Evolutionary conservation across 1,140 invertebrate genomes (phyloP).

Genomic region (Drosophila bocqueti): DNA sequence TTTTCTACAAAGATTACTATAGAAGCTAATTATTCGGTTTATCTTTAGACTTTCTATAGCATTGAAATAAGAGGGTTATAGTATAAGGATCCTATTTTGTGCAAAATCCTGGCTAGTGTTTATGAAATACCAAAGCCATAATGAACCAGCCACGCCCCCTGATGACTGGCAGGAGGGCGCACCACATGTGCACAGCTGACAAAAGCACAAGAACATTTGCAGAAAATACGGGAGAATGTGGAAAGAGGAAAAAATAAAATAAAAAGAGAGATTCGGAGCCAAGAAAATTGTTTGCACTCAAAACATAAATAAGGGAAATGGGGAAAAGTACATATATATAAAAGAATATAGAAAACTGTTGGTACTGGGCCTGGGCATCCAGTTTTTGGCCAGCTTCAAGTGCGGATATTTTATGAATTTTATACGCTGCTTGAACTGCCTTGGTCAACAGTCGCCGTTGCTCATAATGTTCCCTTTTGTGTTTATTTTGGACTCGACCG

Average conservation of each 20-base stretch:
- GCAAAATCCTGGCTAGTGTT: background rate
- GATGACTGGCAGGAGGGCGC: conserved; percentile 11
- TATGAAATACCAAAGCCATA: conserved; percentile 65
- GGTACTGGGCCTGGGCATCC: background rate
- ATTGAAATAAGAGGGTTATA: background rate
- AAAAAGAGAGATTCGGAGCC: conserved; percentile 15
- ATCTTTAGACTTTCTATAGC: background rate
- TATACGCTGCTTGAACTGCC: conserved; percentile 76
- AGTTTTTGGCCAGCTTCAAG: conserved; percentile 61
- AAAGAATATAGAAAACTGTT: conserved; percentile 38
- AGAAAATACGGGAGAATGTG: conserved; percentile 20
- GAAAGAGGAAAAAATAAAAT: background rate
- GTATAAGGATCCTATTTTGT: background rate
- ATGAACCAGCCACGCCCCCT: conserved; percentile 53
- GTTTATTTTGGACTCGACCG: conserved; percentile 28
- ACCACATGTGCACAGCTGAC: conserved; percentile 77
- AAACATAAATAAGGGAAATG: conserved; percentile 67
- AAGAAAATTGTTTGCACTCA: conserved; percentile 66
- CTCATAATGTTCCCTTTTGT: conserved; percentile 8
- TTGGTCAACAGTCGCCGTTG: conserved; percentile 38
- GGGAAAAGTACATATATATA: background rate
- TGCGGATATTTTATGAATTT: conserved; percentile 83
- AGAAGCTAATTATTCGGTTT: background rate
- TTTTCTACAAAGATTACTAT: background rate
- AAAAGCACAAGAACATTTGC: conserved; percentile 63